Conservation (phyloP, 2,888 invertebrate species). For the Meliscaeva auricollis region DNA sequence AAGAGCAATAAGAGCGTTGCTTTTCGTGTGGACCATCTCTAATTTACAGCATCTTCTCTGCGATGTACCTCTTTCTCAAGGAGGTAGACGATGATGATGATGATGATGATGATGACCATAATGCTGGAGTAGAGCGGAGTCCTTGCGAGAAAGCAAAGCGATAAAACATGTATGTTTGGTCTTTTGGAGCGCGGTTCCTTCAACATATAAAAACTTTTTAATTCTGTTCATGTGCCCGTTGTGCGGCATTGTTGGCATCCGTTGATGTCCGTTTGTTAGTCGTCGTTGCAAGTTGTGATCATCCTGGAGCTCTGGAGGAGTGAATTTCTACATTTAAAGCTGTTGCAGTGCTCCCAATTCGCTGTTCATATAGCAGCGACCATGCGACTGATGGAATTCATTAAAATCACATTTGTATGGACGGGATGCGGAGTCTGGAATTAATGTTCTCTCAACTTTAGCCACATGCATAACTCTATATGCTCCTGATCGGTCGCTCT, state of each 20-base stretch:
- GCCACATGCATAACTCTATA: background rate
- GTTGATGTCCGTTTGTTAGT: background rate
- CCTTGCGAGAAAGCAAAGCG: conserved; percentile 54
- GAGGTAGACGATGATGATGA: background rate
- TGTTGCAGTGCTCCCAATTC: conserved; percentile 71
- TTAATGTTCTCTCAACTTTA: conserved; percentile 38
- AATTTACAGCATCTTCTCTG: conserved; percentile 72
- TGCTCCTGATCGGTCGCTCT: conserved; percentile 47
- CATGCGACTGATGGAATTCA: conserved; percentile 63
- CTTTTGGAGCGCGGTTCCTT: conserved; percentile 17
- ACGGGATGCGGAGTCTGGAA: conserved; percentile 61
- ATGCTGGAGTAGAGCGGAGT: background rate
- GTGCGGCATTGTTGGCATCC: too few species aligned
- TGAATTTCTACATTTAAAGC: conserved; percentile 67
- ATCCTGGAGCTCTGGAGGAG: conserved; percentile 43
- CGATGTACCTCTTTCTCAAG: conserved; percentile 16
- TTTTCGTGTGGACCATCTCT: conserved; percentile 71
- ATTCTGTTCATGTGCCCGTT: conserved; percentile 30
- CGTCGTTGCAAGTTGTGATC: background rate
- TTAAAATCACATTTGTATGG: conserved; percentile 75
- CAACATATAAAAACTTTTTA: conserved; percentile 25
- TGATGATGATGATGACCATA: background rate
- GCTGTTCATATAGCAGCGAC: conserved; percentile 41
- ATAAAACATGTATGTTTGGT: conserved; percentile 64
- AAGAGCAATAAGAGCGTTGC: conserved; percentile 22